These are phyloP conservation scores for Saccopteryx bilineata DNA, from an alignment of 2,113 vertebrate species.

Conservation along the genomic window DNA sequence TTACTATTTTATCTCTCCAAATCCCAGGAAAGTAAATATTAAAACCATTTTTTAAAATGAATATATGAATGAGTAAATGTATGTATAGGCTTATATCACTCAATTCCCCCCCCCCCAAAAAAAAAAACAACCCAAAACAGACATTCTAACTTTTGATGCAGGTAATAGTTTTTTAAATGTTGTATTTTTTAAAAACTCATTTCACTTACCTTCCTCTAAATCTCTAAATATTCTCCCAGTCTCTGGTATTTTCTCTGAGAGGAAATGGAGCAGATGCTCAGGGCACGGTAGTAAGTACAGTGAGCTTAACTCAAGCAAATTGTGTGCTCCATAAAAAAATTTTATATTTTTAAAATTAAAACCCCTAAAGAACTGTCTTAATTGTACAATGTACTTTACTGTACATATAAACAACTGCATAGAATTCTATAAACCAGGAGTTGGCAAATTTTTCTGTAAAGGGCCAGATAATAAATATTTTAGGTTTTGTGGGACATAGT, in stretches of 20 bases:
- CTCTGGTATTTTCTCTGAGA: not conserved
- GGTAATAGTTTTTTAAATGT: not conserved
- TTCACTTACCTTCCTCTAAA: not conserved
- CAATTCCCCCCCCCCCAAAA: not conserved
- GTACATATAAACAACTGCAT: not conserved
- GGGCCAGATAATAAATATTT: not conserved
- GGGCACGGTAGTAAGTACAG: not conserved
- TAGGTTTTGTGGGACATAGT: not conserved
- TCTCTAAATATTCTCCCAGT: not conserved
- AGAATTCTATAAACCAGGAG: not conserved
- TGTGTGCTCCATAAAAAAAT: not conserved
- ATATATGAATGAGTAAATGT: not conserved
- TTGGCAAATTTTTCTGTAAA: slow-evolving; percentile 2
- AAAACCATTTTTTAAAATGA: slow-evolving; percentile 7
- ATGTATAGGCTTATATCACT: not conserved
- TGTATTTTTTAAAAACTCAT: not conserved
- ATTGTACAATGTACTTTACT: not conserved
- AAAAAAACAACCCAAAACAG: not conserved
- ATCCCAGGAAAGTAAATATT: not conserved
- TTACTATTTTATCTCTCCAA: slow-evolving; percentile 19
- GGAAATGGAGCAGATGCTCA: not conserved
- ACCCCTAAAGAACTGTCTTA: not conserved
- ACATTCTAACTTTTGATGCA: not conserved
- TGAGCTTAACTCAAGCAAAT: not conserved
- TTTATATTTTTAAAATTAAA: slow-evolving; percentile 10